Conservation (phyloP, 37 sponge, comb jelly and placozoan genomes). For the Halichondria panicea region DNA sequence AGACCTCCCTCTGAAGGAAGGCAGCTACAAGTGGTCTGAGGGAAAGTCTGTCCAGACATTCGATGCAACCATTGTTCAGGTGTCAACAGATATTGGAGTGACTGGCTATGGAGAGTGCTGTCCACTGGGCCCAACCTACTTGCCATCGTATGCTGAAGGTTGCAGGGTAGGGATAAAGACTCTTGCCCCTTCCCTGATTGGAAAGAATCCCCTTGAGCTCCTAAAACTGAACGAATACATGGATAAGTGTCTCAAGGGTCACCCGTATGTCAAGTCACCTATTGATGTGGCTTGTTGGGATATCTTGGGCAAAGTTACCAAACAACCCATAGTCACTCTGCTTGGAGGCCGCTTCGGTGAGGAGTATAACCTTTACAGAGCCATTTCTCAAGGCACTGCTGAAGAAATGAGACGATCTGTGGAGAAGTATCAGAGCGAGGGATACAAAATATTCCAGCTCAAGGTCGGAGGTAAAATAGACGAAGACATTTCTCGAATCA, state of each 20-base stretch:
- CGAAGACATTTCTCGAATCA: constrained; percentile 14
- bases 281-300: constrained; percentile 21
- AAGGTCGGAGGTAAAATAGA: constrained; percentile 10
- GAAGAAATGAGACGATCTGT: background rate
- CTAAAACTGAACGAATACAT: background rate
- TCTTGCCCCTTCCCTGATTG: constrained; percentile 7
- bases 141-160: constrained; percentile 11
- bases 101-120: constrained; percentile 7
- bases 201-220: constrained; percentile 1
- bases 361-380: background rate
- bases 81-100: constrained; percentile 3
- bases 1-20: constrained; percentile 21
- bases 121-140: constrained; percentile 16
- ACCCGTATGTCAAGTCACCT: background rate
- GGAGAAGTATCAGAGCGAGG: background rate
- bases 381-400: constrained; percentile 14
- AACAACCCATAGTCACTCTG: background rate
- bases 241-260: background rate
- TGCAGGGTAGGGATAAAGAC: background rate
- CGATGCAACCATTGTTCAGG: constrained; percentile 7
- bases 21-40: constrained; percentile 16
- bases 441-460: constrained; percentile 11
- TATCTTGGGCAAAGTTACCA: constrained; percentile 7
- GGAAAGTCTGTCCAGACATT: constrained; percentile 8
- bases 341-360: constrained; percentile 17